phyloP scores from a whole-genome alignment of 2,797 vertebrate species.

The Gephyroberyx darwinii region DNA sequence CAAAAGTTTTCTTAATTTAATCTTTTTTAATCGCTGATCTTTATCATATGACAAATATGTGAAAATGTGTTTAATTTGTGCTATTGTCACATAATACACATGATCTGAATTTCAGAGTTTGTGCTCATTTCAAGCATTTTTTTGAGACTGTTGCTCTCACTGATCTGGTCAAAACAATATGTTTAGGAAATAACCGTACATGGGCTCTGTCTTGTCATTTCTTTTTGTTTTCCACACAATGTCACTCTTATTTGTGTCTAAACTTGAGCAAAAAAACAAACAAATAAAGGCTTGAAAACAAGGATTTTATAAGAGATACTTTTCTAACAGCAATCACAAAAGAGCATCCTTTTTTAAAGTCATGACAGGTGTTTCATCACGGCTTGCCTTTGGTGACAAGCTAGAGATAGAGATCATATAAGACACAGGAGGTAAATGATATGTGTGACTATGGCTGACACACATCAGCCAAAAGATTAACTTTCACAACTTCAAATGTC shows the following conservation, averaged over 20 bases:
- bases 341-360: background rate
- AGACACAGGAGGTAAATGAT: constrained; percentile 18
- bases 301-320: background rate
- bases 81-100: no score
- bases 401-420: constrained; percentile 6
- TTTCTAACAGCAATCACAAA: background rate
- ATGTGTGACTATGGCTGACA: constrained; percentile 13
- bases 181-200: no score
- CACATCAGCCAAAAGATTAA: constrained; percentile 14
- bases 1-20: no score
- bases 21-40: no score
- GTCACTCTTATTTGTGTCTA: background rate
- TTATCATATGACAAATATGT: no score
- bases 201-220: no score
- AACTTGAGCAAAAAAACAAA: background rate
- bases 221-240: no score
- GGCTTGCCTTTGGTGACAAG: constrained; percentile 4
- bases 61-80: no score
- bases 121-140: no score
- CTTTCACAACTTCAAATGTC: constrained; percentile 11
- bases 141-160: no score
- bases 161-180: no score
- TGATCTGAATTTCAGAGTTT: no score
- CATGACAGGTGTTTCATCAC: background rate
- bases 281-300: background rate